Evolutionary conservation across 2,888 invertebrate genomes (phyloP).

Genomic region (Disparrhopalites patrizii): DNA sequence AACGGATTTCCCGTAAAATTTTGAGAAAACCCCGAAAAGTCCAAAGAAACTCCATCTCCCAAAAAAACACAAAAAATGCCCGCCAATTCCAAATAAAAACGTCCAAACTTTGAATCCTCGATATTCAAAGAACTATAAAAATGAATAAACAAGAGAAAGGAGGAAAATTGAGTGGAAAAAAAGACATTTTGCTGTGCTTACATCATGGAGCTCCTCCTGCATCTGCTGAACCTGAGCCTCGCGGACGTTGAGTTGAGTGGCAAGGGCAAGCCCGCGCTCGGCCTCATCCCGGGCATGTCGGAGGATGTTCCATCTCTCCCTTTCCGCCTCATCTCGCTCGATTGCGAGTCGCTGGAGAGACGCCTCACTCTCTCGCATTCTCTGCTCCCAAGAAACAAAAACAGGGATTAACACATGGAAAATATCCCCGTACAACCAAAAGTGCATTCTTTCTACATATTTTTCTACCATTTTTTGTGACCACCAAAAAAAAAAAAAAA

Average conservation of each 20-base stretch:
- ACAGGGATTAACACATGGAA: too few species aligned
- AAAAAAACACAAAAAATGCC: too few species aligned
- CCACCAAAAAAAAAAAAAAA: slow-evolving; percentile 38
- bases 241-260: slow-evolving; percentile 79
- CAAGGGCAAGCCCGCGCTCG: slow-evolving; percentile 77
- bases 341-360: slow-evolving; percentile 60
- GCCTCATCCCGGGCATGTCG: slow-evolving; percentile 87
- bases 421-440: too few species aligned
- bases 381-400: slow-evolving; percentile 53
- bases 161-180: neutral
- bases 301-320: slow-evolving; percentile 69
- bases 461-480: slow-evolving; percentile 73
- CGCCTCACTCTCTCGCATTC: slow-evolving; percentile 75
- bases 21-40: too few species aligned
- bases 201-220: slow-evolving; percentile 79
- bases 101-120: too few species aligned
- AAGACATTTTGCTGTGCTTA: slow-evolving; percentile 52
- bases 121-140: too few species aligned
- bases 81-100: too few species aligned
- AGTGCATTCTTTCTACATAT: too few species aligned
- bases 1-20: too few species aligned
- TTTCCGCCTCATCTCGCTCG: slow-evolving; percentile 70
- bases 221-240: slow-evolving; percentile 81
- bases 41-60: too few species aligned
- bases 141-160: too few species aligned